A percentile compares a stretch with the other conserved stretches of the same genome.
Evolutionary conservation across 2,888 invertebrate species (phyloP).

Genomic region (Agriopis aurantiaria): DNA sequence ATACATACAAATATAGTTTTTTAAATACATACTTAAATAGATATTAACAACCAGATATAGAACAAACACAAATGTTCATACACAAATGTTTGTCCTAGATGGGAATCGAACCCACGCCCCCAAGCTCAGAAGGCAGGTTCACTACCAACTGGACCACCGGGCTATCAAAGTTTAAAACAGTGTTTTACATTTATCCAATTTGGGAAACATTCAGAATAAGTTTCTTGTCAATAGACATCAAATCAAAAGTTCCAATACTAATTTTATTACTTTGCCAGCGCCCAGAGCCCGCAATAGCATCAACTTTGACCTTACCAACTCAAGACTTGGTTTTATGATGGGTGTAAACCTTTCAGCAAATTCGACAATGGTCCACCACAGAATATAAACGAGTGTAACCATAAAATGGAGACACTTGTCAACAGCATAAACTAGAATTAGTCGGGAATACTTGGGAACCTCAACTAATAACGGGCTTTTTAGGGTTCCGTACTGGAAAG

Average conservation of each 20-base stretch:
- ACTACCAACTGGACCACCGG: too few relatives aligned
- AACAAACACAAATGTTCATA: too few relatives aligned
- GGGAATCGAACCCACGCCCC: too few relatives aligned
- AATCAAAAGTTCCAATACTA: slow-evolving; percentile 38
- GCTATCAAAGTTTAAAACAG: too few relatives aligned
- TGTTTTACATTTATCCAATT: too few relatives aligned
- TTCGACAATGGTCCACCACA: slow-evolving; percentile 63
- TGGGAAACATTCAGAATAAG: too few relatives aligned
- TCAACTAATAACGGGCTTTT: background rate
- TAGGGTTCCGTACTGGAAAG: too few relatives aligned
- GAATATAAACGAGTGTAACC: slow-evolving; percentile 51
- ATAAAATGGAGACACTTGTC: slow-evolving; percentile 70
- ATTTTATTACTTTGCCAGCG: slow-evolving; percentile 44
- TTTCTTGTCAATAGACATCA: slow-evolving; percentile 14
- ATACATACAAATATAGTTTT: too few relatives aligned
- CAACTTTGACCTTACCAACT: slow-evolving; percentile 63
- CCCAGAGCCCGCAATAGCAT: slow-evolving; percentile 43
- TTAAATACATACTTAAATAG: too few relatives aligned
- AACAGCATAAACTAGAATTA: slow-evolving; percentile 62
- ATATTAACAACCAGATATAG: too few relatives aligned
- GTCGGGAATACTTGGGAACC: slow-evolving; percentile 2
- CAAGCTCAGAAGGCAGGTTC: too few relatives aligned
- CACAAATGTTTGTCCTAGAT: too few relatives aligned
- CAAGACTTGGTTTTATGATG: slow-evolving; percentile 69
- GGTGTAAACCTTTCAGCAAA: slow-evolving; percentile 71